Conservation (phyloP, 2,797 vertebrate species). For the Merluccius polli region DNA sequence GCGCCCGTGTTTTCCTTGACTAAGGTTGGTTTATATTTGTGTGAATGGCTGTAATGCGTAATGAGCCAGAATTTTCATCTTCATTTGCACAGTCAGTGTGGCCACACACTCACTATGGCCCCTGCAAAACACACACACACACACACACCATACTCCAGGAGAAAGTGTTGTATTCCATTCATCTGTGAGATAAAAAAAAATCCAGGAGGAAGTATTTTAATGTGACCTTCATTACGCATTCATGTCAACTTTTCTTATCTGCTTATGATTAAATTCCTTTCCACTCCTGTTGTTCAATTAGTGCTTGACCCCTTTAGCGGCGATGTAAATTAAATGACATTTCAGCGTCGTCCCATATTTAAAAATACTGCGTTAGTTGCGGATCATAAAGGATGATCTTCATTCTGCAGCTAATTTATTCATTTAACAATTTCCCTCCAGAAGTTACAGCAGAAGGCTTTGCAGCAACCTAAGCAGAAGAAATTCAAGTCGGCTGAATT, state of each 20-base stretch:
- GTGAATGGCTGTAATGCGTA: background rate
- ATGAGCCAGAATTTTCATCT: background rate
- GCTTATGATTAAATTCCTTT: constrained; percentile 84
- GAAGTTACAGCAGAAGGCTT: constrained; percentile 99
- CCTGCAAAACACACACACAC: constrained; percentile 34
- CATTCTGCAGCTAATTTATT: constrained; percentile 99
- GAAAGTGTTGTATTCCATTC: constrained; percentile 69
- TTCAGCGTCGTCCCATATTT: constrained; percentile 99
- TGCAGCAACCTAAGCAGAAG: constrained; percentile 99
- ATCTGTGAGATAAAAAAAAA: constrained; percentile 63
- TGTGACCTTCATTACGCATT: constrained; percentile 99
- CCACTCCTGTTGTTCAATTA: constrained; percentile 99
- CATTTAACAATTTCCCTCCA: constrained; percentile 99
- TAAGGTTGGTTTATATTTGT: background rate
- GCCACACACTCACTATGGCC: background rate
- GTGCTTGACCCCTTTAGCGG: constrained; percentile 99
- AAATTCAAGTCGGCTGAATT: constrained; percentile 99
- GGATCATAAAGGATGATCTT: constrained; percentile 99
- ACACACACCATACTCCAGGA: constrained; percentile 47
- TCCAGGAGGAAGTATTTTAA: constrained; percentile 82
- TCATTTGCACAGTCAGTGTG: background rate
- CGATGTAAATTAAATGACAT: constrained; percentile 99
- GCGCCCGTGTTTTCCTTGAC: background rate
- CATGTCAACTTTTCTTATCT: constrained; percentile 96
- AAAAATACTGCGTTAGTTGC: constrained; percentile 99